Evolutionary conservation across 2,888 invertebrate genomes (phyloP).

Genomic region (Polyommatus icarus): DNA sequence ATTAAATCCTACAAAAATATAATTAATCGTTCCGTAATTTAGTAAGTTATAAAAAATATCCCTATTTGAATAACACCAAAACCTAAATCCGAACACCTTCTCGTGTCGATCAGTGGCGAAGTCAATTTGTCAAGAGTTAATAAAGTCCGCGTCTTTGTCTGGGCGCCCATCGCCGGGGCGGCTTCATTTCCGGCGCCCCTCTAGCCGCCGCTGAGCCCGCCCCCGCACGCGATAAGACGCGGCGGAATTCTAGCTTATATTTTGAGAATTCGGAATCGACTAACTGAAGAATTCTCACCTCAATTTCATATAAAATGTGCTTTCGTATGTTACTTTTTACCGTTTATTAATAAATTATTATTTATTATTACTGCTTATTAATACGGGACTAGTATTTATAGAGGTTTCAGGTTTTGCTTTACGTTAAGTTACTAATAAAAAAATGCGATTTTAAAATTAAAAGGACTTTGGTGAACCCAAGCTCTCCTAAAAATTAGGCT

Average conservation of each 20-base stretch:
- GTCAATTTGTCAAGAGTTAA: slow-evolving; percentile 72
- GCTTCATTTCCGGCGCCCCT: slow-evolving; percentile 76
- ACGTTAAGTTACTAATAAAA: no score
- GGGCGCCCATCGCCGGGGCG: slow-evolving; percentile 58
- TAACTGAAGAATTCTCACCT: background rate
- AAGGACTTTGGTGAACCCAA: no score
- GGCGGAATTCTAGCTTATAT: slow-evolving; percentile 1
- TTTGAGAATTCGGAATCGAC: background rate
- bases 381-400: background rate
- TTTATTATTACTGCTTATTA: background rate
- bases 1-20: no score
- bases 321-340: background rate
- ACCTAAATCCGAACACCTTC: background rate
- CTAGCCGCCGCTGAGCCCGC: slow-evolving; percentile 42
- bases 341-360: background rate
- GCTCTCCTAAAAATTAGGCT: no score
- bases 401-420: no score
- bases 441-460: no score
- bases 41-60: no score
- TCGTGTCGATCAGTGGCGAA: slow-evolving; percentile 33
- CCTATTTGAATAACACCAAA: background rate
- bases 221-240: slow-evolving; percentile 21
- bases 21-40: no score
- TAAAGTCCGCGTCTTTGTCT: slow-evolving; percentile 75
- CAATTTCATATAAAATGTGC: background rate